Evolutionary conservation across 2,888 invertebrate genomes (phyloP), one percentile per base, ranked within the genome.

Genomic region (Diploptera punctata): DNA sequence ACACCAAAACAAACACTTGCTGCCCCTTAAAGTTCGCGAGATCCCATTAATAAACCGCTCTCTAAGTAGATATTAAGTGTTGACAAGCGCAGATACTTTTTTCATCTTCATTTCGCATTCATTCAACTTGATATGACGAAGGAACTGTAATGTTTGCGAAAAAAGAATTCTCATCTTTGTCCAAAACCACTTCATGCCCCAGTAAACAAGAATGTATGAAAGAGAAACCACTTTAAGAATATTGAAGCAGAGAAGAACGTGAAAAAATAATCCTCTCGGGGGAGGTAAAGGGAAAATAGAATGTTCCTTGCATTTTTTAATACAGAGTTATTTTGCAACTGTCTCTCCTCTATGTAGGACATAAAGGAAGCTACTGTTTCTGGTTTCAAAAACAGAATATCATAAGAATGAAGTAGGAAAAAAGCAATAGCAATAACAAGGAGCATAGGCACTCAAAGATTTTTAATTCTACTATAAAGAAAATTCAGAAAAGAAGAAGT

Each of bases 131-230:
- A n/a, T n/a, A n/a, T n/a, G 13, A 24, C 10, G 18, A 24, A 43
- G n/a, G 43, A 16, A 21, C 13, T 43, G 16, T 21, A 7, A 24
- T 43, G 43, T 19, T 43, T 61, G 33, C 19, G 33, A 43, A 65
- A 65, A 43, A 7, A 7, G 24, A 13, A 54, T 26, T 54, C 16
- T 19, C 10, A 54, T 43, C 24, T 21, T 24, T 65, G 54, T 33
- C n/a, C 21, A 24, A 43, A 47, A 19, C n/a, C 47, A 24, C 29
- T 65, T 16, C 44, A 65, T n/a, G 9, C 26, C 29, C 47, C n/a
- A n/a, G 26, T 65, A 65, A 65, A 65, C 47, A 47, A 65, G 65
- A 24, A 43, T 21, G 29, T 47, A 24, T 13, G 26, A 54, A 10
- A 13, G 3, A 57, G 57, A 57, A 31, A 1, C 57, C 18, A 57